Conservation (phyloP, 2,797 vertebrate genomes). For the Lagocephalus sceleratus region DNA sequence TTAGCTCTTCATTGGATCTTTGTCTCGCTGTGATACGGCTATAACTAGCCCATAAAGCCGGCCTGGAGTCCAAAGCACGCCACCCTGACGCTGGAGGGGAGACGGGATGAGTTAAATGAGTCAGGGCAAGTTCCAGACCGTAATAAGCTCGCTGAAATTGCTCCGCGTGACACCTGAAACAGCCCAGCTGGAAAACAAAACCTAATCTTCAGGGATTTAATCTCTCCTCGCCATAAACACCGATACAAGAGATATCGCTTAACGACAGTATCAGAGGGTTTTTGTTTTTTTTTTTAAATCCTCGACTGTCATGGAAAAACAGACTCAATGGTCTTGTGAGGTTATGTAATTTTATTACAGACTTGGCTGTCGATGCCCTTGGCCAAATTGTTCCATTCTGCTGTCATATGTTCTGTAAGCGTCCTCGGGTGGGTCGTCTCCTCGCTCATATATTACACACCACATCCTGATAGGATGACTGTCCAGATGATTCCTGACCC, state of each 20-base stretch:
- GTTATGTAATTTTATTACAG: not conserved
- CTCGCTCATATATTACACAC: too few relatives aligned
- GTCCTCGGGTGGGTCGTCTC: too few relatives aligned
- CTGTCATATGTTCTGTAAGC: too few relatives aligned
- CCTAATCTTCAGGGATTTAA: not conserved
- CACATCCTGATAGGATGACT: too few relatives aligned
- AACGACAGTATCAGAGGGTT: too few relatives aligned
- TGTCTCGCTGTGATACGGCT: constrained; percentile 55
- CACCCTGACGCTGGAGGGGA: not conserved
- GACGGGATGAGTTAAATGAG: constrained; percentile 7
- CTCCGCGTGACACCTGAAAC: not conserved
- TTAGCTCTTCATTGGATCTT: constrained; percentile 67
- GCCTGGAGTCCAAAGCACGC: constrained; percentile 31
- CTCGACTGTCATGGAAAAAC: not conserved
- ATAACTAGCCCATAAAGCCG: constrained; percentile 57
- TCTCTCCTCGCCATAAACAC: not conserved
- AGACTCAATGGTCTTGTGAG: not conserved
- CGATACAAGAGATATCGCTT: too few relatives aligned
- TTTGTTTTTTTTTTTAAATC: too few relatives aligned
- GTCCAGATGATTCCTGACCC: not conserved
- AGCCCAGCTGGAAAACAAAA: not conserved
- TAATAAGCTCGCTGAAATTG: too few relatives aligned
- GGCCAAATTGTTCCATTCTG: too few relatives aligned
- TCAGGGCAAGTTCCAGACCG: not conserved
- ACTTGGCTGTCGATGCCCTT: not conserved